Evolutionary conservation across 2,113 vertebrate species (phyloP), one percentile per base, ranked within the genome.

Genomic region (Rhynchomys soricoides): DNA sequence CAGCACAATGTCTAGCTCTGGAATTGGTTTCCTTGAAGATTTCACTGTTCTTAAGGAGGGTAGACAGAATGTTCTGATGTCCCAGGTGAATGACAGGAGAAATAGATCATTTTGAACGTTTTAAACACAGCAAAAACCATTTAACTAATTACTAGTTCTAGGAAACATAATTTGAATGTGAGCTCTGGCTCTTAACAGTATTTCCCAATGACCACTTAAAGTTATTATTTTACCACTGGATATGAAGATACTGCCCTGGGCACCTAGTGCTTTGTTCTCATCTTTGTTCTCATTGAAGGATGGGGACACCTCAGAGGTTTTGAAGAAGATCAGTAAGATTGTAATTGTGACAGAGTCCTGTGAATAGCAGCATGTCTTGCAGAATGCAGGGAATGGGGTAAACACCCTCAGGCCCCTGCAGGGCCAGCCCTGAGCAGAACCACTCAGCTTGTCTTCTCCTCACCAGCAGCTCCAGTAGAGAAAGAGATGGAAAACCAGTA

Each of bases 381-480:
- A n/a, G 31, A 21, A 68, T 68, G 31, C 5, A 37, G 13, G 13
- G 34, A 15, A 4, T 59, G 50, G 11, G 7, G 29, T 43, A n/a
- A 45, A 22, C 7, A 45, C 16, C 9, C 1, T 74, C 37, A 1
- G 34, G 3, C 3, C 37, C 31, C 5, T 26, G 9, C 37, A 29
- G n/a, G 26, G 4, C 48, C 9, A 4, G 26, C 50, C 48, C 50
- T 83, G 68, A 6, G 5, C 1, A 1, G 29, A 59, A 6, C 22
- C 1, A 0, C 8, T 17, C 0, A 0, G 3, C 17, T 74, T 29
- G 3, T 86, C n/a, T 82, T 77, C 45, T 3, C 5, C 15, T 82
- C 45, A 2, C 12, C 37, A 37, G 73, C 34, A 59, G 15, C 34
- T 45, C 48, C 0, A 10, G 52, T 1, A 1, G 9, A 29, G 5